These are phyloP conservation scores for Anniella stebbinsi DNA, from an alignment of 2,797 vertebrate species.

Conservation along the genomic window DNA sequence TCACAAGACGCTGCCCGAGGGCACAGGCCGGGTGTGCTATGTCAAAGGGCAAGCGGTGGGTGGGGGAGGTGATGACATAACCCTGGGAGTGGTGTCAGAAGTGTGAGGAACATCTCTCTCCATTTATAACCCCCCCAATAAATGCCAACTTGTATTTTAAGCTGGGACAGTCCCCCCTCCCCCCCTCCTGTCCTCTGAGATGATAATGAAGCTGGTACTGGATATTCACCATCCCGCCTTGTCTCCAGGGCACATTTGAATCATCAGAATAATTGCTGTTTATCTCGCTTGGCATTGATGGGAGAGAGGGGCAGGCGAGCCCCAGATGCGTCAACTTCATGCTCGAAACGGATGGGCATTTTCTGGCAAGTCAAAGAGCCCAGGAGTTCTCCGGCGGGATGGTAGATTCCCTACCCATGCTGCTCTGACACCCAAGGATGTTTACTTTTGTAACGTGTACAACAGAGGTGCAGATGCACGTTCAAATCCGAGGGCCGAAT, in stretches of 20 bases:
- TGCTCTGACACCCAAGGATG: neutral
- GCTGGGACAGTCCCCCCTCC: neutral
- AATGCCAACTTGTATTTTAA: neutral
- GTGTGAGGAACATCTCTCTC: neutral
- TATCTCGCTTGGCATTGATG: neutral
- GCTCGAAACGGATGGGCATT: neutral
- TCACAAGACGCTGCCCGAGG: neutral
- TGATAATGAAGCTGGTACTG: neutral
- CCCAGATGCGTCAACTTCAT: neutral
- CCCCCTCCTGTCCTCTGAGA: neutral
- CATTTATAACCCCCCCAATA: neutral
- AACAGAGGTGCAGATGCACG: neutral
- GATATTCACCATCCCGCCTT: neutral
- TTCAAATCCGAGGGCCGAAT: too few relatives aligned
- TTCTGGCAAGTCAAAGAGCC: neutral
- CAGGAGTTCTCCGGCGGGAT: too few relatives aligned
- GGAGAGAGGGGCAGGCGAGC: neutral
- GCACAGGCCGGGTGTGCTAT: neutral
- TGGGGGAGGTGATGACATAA: neutral
- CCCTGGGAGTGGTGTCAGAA: neutral
- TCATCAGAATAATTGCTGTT: constrained; percentile 21
- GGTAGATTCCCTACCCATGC: too few relatives aligned
- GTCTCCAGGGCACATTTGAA: neutral
- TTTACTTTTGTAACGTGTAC: neutral
- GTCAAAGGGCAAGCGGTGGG: too few relatives aligned